Evolutionary conservation across 2,797 vertebrate genomes (phyloP), one percentile per base, ranked within the genome.

Genomic region (Aulostomus chinensis): DNA sequence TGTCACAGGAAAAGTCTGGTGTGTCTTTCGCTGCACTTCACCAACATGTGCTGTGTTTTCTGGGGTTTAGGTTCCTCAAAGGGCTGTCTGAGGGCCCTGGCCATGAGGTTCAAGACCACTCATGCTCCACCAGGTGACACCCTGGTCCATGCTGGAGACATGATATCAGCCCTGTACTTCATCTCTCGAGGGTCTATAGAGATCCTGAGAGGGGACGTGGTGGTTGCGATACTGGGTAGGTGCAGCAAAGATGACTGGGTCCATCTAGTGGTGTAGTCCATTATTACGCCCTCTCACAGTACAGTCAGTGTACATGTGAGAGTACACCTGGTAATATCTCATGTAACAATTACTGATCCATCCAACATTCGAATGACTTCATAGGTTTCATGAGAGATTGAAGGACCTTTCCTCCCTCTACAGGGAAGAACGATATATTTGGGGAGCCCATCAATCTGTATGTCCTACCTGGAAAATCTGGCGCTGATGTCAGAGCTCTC

Each of bases 121-220:
- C 95, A 96, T 0, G 94, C 94, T 0, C 94, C 95, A 0, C 95
- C 95, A 0, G 94, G 95, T 1, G 95, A 96, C 87, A 96, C 94
- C 0, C 75, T 96, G 56, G 94, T 96, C 59, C 94, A 95, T 0
- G 91, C 94, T 0, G 94, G 95, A 1, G 95, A 96, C 21, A 89
- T 95, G 67, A 93, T 96, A 65, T 92, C 93, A 0, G 94, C 93
- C 1, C 91, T 96, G 13, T 96, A 96, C 83, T 96, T 96, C 86
- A 92, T 96, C 78, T 95, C 94, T 40, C 89, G 94, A 0, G 94
- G 95, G 62, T 95, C 94, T 78, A 96, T 96, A 4, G 95, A 96
- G 87, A 95, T 96, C 61, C 83, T 96, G 58, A 89, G 91, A 0
- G 92, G 91, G 0, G 93, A 95, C 4, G 89, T 94, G 16, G 94